These are phyloP conservation scores for Vidua chalybeata DNA, from an alignment of 2,113 vertebrate genomes.

Conservation along the genomic window DNA sequence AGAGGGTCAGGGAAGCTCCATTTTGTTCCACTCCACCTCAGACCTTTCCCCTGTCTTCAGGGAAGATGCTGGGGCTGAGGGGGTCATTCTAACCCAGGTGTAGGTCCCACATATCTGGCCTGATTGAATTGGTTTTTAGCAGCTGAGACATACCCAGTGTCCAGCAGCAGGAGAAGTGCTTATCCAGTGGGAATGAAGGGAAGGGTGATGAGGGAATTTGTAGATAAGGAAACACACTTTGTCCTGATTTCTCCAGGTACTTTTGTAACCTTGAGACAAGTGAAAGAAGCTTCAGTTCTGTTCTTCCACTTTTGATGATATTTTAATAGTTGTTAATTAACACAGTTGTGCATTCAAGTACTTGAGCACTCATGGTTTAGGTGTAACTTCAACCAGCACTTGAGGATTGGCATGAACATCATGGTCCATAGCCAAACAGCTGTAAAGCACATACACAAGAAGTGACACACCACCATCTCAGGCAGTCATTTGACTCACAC, in stretches of 20 bases:
- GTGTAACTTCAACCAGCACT: neutral
- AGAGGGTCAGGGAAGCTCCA: neutral
- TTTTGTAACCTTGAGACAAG: neutral
- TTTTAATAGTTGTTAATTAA: neutral
- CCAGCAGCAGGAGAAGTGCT: neutral
- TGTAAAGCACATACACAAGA: neutral
- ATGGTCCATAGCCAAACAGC: neutral
- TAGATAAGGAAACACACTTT: neutral
- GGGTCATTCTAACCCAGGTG: neutral
- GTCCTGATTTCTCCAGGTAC: neutral
- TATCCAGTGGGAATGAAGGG: neutral
- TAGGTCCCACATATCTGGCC: neutral
- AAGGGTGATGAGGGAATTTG: neutral
- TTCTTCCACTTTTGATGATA: neutral
- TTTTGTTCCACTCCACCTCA: neutral
- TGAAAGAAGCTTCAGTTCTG: neutral
- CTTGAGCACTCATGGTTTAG: rapidly evolving
- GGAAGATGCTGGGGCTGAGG: neutral
- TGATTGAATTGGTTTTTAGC: neutral
- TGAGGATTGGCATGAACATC: neutral
- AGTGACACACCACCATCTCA: neutral
- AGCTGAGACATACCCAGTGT: neutral
- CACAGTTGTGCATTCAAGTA: neutral
- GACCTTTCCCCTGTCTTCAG: neutral
- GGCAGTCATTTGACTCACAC: neutral